Percentiles rank a stretch among this genome's conserved stretches.
These are phyloP conservation scores for Mythimna lalbum DNA, from an alignment of 2,888 invertebrate genomes.

Conservation along the genomic window DNA sequence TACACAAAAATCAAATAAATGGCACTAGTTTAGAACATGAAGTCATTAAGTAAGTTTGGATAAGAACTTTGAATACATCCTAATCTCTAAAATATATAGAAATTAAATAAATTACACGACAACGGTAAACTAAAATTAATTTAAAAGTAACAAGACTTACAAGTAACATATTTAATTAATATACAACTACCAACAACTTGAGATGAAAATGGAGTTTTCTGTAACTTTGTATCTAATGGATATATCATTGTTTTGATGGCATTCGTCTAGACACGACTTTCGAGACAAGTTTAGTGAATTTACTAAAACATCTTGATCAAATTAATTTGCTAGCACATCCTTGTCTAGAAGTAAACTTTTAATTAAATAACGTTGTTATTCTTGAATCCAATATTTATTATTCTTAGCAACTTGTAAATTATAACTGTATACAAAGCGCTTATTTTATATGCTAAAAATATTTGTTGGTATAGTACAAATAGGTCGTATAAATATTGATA, in stretches of 20 bases:
- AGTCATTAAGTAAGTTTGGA: conserved; percentile 5
- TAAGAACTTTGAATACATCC: background rate
- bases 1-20: background rate
- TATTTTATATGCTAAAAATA: conserved; percentile 18
- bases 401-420: conserved; percentile 11
- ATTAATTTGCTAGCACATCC: conserved; percentile 2
- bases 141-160: background rate
- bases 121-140: conserved; percentile 1
- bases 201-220: background rate
- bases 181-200: background rate
- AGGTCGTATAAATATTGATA: conserved; percentile 28
- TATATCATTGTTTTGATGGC: conserved; percentile 6
- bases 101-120: background rate
- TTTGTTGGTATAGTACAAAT: conserved; percentile 22
- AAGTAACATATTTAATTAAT: conserved; percentile 11
- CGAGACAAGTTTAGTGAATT: conserved; percentile 9
- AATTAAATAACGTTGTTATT: conserved; percentile 7
- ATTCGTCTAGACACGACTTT: conserved; percentile 45
- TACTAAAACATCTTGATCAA: conserved; percentile 3
- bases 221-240: background rate
- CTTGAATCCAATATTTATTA: background rate
- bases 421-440: background rate
- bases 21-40: conserved; percentile 1
- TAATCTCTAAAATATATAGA: background rate
- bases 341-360: background rate